A percentile compares a stretch with the other conserved stretches of the same genome.
These are phyloP conservation scores for Lepidurus apus DNA, from an alignment of 1,140 invertebrate genomes.

Conservation along the genomic window DNA sequence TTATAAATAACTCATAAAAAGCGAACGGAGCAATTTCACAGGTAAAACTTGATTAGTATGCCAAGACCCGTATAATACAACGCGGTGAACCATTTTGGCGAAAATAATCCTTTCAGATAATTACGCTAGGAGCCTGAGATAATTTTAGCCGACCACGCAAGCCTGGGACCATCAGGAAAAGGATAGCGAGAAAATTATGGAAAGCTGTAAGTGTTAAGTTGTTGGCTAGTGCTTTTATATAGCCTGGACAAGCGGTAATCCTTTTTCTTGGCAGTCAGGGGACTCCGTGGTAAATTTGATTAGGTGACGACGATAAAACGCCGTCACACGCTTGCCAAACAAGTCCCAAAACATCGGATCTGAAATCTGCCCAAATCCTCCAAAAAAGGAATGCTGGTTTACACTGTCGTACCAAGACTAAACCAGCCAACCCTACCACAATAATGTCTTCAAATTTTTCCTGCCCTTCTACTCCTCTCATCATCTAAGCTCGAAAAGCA, in stretches of 20 bases:
- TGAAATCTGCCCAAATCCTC: background rate
- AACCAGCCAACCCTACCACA: background rate
- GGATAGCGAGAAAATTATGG: background rate
- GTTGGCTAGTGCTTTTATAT: background rate
- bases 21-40: background rate
- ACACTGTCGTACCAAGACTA: background rate
- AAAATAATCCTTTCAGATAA: background rate
- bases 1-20: too few species aligned
- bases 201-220: background rate
- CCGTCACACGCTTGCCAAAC: background rate
- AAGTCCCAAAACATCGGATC: background rate
- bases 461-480: background rate
- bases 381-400: background rate
- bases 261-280: background rate
- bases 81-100: background rate
- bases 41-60: background rate
- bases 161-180: background rate
- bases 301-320: constrained; percentile 18
- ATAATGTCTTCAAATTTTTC: background rate
- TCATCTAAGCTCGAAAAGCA: background rate
- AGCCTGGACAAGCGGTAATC: background rate
- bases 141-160: background rate
- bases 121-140: background rate
- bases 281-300: background rate
- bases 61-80: background rate